These are phyloP conservation scores for Phragmatobia fuliginosa DNA, from an alignment of 2,888 invertebrate species.

Conservation along the genomic window DNA sequence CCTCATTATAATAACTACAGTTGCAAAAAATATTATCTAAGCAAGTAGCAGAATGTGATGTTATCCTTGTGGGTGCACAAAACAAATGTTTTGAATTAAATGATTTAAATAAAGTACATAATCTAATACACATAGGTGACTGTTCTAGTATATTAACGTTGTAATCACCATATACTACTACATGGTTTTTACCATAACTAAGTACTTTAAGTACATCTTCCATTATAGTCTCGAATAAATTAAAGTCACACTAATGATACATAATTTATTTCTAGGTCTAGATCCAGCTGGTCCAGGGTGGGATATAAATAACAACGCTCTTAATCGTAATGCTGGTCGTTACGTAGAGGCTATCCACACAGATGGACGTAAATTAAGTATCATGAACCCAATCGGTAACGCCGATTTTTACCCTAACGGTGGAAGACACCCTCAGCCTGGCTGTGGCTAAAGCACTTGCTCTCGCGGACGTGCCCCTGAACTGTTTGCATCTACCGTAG, in stretches of 20 bases:
- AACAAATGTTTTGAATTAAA: too few species aligned
- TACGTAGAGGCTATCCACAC: conserved; percentile 75
- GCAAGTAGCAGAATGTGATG: too few species aligned
- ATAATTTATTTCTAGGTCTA: conserved; percentile 51
- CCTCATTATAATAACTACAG: too few species aligned
- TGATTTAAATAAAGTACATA: too few species aligned
- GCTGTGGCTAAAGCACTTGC: conserved; percentile 65
- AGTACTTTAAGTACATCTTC: too few species aligned
- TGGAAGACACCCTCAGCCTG: conserved; percentile 69
- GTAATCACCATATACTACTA: too few species aligned
- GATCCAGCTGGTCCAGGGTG: conserved; percentile 75
- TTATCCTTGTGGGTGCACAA: too few species aligned
- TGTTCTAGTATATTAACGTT: too few species aligned
- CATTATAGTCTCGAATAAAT: too few species aligned
- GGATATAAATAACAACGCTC: conserved; percentile 54
- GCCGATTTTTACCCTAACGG: conserved; percentile 74
- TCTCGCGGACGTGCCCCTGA: conserved; percentile 66
- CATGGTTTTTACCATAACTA: too few species aligned
- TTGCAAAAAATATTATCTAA: too few species aligned
- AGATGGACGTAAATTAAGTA: conserved; percentile 65
- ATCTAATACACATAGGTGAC: too few species aligned
- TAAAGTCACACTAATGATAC: background rate
- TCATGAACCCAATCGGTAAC: conserved; percentile 56
- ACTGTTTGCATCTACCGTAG: conserved; percentile 66
- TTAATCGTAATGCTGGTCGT: conserved; percentile 55